Percentiles rank a stretch among this genome's conserved stretches.
Conservation (phyloP, 1,140 invertebrate genomes). For the Bathynomus jamesi region DNA sequence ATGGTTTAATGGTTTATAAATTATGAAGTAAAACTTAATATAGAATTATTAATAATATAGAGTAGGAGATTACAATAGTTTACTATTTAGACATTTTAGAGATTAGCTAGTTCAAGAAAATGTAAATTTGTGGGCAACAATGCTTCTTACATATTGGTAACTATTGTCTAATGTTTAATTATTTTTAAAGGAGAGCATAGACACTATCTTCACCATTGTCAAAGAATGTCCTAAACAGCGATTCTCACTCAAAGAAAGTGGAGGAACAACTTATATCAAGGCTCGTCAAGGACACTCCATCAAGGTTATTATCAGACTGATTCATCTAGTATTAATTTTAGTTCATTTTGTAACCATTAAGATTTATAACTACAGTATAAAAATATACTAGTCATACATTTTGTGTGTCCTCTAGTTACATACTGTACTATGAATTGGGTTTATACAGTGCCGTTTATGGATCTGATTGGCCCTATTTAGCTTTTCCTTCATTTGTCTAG, state of each 20-base stretch:
- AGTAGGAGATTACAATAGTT: no score
- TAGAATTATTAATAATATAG: no score
- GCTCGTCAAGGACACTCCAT: constrained; percentile 6
- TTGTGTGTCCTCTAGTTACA: neutral
- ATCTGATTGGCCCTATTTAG: neutral
- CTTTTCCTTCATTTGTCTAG: no score
- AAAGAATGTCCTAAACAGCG: neutral
- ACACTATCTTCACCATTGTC: neutral
- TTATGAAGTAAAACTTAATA: no score
- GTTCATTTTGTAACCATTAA: neutral
- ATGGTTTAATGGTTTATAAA: no score
- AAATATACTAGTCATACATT: neutral
- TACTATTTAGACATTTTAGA: no score
- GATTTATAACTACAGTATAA: no score
- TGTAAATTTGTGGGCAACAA: no score
- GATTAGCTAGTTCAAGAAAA: no score
- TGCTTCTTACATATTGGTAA: no score
- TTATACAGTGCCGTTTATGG: neutral
- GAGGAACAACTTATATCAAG: neutral
- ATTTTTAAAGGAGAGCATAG: neutral
- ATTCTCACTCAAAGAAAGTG: neutral
- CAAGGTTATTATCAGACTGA: neutral
- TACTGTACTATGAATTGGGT: neutral
- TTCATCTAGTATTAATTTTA: neutral
- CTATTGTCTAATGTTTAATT: no score